Evolutionary conservation across 2,113 vertebrate species (phyloP), one percentile per base, ranked within the genome.

Genomic region (Vulpes lagopus): DNA sequence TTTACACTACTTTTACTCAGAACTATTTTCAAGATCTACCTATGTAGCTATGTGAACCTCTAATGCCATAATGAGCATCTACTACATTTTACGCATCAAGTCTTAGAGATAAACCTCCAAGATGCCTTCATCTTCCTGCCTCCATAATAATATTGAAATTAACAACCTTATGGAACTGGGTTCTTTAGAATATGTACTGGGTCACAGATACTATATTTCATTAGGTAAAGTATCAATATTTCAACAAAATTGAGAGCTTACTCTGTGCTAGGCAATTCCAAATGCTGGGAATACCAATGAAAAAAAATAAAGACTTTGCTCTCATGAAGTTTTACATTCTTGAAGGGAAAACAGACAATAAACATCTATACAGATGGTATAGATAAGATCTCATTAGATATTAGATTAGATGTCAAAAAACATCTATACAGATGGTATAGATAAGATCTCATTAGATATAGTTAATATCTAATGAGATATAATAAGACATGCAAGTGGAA

Each of bases 1-100:
- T 92, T 86, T 57, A 91, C 4, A 53, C 59, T 92, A 38, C 22
- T 84, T 95, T 85, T 81, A 94, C 59, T 74, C n/a, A 82, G 53
- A 94, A 73, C 19, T 74, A 53, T 71, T 96, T 88, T 82, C 81
- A 92, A 53, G 35, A 87, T 35, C 53, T 64, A 79, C 71, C 60
- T 12, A 83, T 11, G 7, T n/a, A 83, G 12, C 20, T 88, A 43
- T 65, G 64, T 73, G 22, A 73, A 69, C 16, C 27, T 76, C 51
- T 79, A 49, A 35, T 64, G 71, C 43, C 49, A 78, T 30, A 89
- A 60, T 35, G 3, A 82, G 19, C 19, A 53, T 30, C 38, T 78
- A 55, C 32, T 71, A 11, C 3, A 25, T 80, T 84, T 43, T 73
- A 64, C 23, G 59, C 55, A 73, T 57, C 6, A 5, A 51, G 7